Percentiles rank a stretch among this genome's conserved stretches.
phyloP scores from a whole-genome alignment of 2,797 vertebrate species.

The Poecilia gillii region DNA sequence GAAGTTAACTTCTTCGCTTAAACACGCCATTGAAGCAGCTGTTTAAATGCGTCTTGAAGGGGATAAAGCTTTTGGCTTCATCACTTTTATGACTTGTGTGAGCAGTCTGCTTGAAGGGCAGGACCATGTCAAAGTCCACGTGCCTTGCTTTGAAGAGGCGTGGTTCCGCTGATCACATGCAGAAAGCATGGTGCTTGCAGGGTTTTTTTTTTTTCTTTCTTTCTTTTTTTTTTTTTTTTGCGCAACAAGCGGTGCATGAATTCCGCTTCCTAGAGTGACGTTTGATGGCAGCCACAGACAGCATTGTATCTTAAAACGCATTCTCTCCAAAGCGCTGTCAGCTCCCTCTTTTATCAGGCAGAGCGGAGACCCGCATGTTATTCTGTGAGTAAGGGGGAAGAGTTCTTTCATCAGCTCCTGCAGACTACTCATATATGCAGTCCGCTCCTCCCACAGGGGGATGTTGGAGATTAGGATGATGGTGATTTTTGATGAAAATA shows the following conservation, averaged over 20 bases:
- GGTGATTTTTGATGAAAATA: conserved; percentile 34
- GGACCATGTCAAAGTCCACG: conserved; percentile 83
- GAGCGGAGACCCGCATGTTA: conserved; percentile 20
- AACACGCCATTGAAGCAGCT: not conserved
- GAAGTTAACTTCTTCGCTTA: not conserved
- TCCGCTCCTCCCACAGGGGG: conserved; percentile 51
- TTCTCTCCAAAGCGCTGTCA: conserved; percentile 34
- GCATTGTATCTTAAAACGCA: not conserved
- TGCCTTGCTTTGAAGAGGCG: conserved; percentile 72
- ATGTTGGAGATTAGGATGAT: conserved; percentile 23
- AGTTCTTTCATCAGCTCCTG: conserved; percentile 37
- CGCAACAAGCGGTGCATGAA: conserved; percentile 31
- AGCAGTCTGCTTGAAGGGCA: conserved; percentile 29
- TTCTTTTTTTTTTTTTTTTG: conserved; percentile 11
- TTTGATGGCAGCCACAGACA: conserved; percentile 20
- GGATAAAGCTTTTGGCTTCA: not conserved
- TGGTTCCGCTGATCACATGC: conserved; percentile 72
- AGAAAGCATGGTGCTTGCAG: conserved; percentile 63
- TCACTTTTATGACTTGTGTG: not conserved
- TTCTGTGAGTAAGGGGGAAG: conserved; percentile 21
- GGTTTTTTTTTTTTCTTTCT: conserved; percentile 11
- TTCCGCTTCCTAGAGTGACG: conserved; percentile 24
- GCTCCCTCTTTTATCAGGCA: conserved; percentile 18
- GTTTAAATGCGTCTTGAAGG: not conserved
- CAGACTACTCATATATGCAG: conserved; percentile 13